A percentile compares a stretch with the other conserved stretches of the same genome.
These are phyloP conservation scores for Petrophora chlorosata DNA, from an alignment of 2,888 invertebrate species.

Conservation along the genomic window DNA sequence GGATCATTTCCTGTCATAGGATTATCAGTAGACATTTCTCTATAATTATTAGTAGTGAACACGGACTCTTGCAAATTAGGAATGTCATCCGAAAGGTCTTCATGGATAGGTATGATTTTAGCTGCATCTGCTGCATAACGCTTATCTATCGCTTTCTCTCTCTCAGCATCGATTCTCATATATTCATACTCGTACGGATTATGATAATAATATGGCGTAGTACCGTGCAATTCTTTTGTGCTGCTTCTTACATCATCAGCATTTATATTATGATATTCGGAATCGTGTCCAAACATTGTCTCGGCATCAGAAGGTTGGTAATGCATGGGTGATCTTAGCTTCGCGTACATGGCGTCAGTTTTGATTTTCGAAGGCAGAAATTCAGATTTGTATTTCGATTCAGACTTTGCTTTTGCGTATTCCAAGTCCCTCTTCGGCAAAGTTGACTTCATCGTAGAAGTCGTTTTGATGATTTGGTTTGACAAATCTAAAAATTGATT, in stretches of 20 bases:
- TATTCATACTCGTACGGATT: constrained; percentile 61
- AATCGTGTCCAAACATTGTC: constrained; percentile 35
- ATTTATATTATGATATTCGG: constrained; percentile 55
- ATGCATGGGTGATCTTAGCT: constrained; percentile 51
- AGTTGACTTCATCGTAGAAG: constrained; percentile 15
- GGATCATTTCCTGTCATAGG: constrained; percentile 61
- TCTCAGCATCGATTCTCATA: constrained; percentile 47
- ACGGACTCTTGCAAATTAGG: constrained; percentile 35
- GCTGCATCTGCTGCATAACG: constrained; percentile 47
- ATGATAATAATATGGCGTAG: constrained; percentile 63
- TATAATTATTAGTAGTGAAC: constrained; percentile 31
- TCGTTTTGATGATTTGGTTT: constrained; percentile 9
- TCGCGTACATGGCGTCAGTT: constrained; percentile 49
- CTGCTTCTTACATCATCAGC: constrained; percentile 65
- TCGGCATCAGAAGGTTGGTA: constrained; percentile 47
- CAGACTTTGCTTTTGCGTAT: constrained; percentile 43
- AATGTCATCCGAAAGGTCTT: constrained; percentile 54
- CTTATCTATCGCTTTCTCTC: constrained; percentile 66
- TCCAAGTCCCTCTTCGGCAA: constrained; percentile 34
- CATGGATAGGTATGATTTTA: constrained; percentile 65
- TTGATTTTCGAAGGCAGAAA: constrained; percentile 43
- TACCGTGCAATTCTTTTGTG: constrained; percentile 52
- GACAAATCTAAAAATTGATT: constrained; percentile 11
- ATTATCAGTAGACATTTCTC: constrained; percentile 48
- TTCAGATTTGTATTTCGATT: constrained; percentile 42